Conservation (phyloP, 2,888 invertebrate species). For the Sinohyriopsis cumingii region DNA sequence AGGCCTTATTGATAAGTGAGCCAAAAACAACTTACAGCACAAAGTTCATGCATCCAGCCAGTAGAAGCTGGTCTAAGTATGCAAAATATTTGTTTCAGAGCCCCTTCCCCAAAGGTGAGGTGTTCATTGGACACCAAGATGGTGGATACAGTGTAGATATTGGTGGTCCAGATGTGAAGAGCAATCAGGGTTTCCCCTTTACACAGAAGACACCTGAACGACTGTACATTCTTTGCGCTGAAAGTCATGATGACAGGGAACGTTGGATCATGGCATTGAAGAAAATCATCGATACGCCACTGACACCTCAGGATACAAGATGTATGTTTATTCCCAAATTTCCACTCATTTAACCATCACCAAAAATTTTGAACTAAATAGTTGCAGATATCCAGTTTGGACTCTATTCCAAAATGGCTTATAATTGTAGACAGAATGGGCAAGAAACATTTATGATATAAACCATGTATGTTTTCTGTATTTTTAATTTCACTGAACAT, state of each 20-base stretch:
- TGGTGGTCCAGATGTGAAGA: slow-evolving; percentile 78
- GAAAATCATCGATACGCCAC: slow-evolving; percentile 82
- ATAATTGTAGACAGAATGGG: too few species aligned
- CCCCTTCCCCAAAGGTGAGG: slow-evolving; percentile 92
- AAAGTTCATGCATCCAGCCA: too few species aligned
- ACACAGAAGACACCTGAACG: slow-evolving; percentile 87
- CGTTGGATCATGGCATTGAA: slow-evolving; percentile 87
- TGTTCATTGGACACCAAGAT: slow-evolving; percentile 86
- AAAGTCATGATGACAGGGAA: slow-evolving; percentile 83
- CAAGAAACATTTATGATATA: too few species aligned
- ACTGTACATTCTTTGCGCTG: slow-evolving; percentile 86
- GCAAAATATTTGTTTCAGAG: slow-evolving; percentile 74
- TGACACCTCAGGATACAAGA: slow-evolving; percentile 82
- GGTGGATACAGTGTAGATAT: slow-evolving; percentile 84
- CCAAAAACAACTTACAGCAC: too few species aligned
- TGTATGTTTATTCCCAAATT: slow-evolving; percentile 38
- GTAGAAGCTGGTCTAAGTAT: too few species aligned
- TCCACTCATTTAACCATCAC: too few species aligned
- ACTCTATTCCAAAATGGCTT: too few species aligned
- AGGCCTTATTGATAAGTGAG: too few species aligned
- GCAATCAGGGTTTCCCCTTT: slow-evolving; percentile 87
- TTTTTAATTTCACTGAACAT: too few species aligned
- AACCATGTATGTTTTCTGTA: too few species aligned
- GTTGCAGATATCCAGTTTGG: too few species aligned
- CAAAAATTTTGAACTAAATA: too few species aligned